Evolutionary conservation across 1,140 invertebrate species (phyloP).

Genomic region (Sipha flava): DNA sequence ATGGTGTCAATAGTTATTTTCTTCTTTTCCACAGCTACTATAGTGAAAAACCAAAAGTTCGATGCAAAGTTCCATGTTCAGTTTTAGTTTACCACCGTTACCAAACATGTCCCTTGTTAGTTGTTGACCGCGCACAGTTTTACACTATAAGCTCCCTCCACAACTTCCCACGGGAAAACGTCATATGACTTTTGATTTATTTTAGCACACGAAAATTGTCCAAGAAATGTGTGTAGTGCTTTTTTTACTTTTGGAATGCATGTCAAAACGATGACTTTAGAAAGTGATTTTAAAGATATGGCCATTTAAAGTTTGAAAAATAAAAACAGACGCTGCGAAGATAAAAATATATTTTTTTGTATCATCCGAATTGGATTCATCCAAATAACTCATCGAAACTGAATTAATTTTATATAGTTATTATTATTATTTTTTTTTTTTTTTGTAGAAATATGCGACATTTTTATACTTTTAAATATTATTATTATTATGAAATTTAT

Average conservation of each 20-base stretch:
- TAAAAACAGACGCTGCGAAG: not conserved
- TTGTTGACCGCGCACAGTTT: not conserved
- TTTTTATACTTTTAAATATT: no score
- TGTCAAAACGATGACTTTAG: not conserved
- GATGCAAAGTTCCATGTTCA: not conserved
- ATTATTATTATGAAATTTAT: no score
- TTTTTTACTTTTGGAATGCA: not conserved
- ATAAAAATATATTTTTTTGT: no score
- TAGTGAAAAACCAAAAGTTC: not conserved
- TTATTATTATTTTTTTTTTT: no score
- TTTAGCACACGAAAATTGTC: not conserved
- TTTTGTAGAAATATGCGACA: no score
- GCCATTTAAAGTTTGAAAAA: not conserved
- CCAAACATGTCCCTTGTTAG: conserved; percentile 11
- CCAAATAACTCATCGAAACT: no score
- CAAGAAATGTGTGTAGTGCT: not conserved
- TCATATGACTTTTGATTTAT: conserved; percentile 24
- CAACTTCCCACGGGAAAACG: conserved; percentile 15
- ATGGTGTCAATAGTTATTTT: not conserved
- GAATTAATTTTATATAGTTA: no score
- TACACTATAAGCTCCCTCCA: not conserved
- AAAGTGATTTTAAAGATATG: not conserved
- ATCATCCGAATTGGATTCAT: no score
- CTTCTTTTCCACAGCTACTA: not conserved
- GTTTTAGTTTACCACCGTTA: conserved; percentile 11